Evolutionary conservation across 2,797 vertebrate genomes (phyloP).

Genomic region (Hydrolagus colliei): DNA sequence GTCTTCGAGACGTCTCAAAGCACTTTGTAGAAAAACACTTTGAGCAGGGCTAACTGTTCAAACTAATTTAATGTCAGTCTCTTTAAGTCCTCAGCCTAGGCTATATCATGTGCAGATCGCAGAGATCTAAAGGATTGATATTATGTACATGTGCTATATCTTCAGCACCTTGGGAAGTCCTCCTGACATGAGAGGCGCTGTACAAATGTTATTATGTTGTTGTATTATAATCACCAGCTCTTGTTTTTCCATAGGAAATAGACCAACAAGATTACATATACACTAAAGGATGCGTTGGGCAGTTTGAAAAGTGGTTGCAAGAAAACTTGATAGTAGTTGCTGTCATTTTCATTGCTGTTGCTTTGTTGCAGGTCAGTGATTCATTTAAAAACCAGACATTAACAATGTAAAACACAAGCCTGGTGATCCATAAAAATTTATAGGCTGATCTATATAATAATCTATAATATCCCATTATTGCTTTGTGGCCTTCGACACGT

Average conservation of each 20-base stretch:
- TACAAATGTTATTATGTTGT: too few relatives aligned
- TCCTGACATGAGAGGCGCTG: too few relatives aligned
- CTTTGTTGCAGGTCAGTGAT: constrained; percentile 74
- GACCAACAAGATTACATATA: constrained; percentile 73
- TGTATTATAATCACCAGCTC: not conserved
- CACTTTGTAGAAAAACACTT: too few relatives aligned
- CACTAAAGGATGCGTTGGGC: constrained; percentile 83
- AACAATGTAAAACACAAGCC: not conserved
- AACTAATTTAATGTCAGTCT: too few relatives aligned
- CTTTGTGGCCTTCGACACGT: too few relatives aligned
- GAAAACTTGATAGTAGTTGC: constrained; percentile 82
- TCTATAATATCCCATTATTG: not conserved
- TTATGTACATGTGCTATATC: not conserved
- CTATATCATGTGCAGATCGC: too few relatives aligned
- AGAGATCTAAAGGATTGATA: not conserved
- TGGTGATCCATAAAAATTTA: not conserved
- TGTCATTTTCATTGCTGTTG: constrained; percentile 74
- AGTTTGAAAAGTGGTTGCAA: constrained; percentile 91
- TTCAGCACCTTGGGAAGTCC: too few relatives aligned
- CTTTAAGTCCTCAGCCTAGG: too few relatives aligned
- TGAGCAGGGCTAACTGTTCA: too few relatives aligned
- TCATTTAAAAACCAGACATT: not conserved
- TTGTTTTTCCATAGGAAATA: constrained; percentile 57
- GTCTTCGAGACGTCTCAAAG: too few relatives aligned
- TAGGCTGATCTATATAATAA: not conserved